phyloP scores from a whole-genome alignment of 2,113 vertebrate species.

The Castor canadensis region DNA sequence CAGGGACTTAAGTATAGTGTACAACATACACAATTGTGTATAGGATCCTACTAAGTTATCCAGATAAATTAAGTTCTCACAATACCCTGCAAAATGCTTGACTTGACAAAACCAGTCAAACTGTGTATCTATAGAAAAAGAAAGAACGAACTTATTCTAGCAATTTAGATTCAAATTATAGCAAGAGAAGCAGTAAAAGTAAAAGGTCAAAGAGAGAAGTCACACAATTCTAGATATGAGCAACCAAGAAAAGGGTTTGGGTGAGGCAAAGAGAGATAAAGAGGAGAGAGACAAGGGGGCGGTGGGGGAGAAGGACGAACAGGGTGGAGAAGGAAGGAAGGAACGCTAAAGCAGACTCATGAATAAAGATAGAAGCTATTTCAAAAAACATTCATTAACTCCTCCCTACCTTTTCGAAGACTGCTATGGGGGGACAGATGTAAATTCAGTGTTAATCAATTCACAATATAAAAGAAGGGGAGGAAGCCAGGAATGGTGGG shows the following conservation, averaged over 20 bases:
- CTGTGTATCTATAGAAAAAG: neutral
- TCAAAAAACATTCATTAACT: neutral
- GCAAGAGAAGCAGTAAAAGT: neutral
- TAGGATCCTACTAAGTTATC: neutral
- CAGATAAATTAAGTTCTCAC: neutral
- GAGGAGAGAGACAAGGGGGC: neutral
- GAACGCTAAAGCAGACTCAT: neutral
- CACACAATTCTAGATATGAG: neutral
- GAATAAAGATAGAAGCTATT: neutral
- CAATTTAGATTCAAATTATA: neutral
- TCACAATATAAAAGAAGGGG: neutral
- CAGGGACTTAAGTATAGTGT: neutral
- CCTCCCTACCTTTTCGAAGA: neutral
- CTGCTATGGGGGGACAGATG: neutral
- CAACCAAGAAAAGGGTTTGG: neutral
- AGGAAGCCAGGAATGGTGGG: no score
- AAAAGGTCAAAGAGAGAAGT: neutral
- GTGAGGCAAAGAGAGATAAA: neutral
- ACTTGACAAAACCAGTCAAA: neutral
- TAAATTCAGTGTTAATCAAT: neutral
- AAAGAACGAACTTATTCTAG: neutral
- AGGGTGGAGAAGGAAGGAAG: neutral
- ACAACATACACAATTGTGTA: neutral
- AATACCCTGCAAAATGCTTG: neutral
- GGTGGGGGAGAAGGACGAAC: neutral